These are phyloP conservation scores for Tenthredo amoena DNA, from an alignment of 2,888 invertebrate genomes.

Conservation along the genomic window DNA sequence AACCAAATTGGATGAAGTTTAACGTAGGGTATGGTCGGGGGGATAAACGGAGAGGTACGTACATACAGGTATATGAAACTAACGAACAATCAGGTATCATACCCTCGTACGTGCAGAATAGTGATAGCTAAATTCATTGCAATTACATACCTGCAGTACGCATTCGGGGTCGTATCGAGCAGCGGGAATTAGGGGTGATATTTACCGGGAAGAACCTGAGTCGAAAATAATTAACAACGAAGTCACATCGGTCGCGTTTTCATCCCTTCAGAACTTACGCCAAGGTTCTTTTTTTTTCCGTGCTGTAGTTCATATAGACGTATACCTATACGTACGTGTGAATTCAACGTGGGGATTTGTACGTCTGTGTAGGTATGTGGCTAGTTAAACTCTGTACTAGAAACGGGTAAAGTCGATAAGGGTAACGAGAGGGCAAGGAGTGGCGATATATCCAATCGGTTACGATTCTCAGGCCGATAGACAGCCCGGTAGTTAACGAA, in stretches of 20 bases:
- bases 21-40: not conserved
- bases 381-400: not conserved
- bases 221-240: not conserved
- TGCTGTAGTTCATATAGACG: not conserved
- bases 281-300: not conserved
- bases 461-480: slow-evolving; percentile 14
- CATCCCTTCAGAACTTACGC: too few relatives aligned
- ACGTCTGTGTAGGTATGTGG: not conserved
- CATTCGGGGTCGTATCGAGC: not conserved
- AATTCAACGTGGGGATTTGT: not conserved
- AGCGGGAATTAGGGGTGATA: too few relatives aligned
- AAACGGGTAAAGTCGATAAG: slow-evolving; percentile 9
- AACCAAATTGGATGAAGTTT: slow-evolving; percentile 37
- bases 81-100: not conserved
- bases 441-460: slow-evolving; percentile 36
- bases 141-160: not conserved
- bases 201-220: too few relatives aligned
- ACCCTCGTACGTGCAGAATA: not conserved
- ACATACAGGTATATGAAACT: not conserved
- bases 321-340: not conserved
- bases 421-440: slow-evolving; percentile 36
- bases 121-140: not conserved
- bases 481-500: slow-evolving; percentile 32
- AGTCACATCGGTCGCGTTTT: too few relatives aligned
- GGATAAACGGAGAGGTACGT: not conserved